Evolutionary conservation across 30 jellyfish, hydroid and myxozoan genomes (phyloP).

Genomic region (Pelagia noctiluca): DNA sequence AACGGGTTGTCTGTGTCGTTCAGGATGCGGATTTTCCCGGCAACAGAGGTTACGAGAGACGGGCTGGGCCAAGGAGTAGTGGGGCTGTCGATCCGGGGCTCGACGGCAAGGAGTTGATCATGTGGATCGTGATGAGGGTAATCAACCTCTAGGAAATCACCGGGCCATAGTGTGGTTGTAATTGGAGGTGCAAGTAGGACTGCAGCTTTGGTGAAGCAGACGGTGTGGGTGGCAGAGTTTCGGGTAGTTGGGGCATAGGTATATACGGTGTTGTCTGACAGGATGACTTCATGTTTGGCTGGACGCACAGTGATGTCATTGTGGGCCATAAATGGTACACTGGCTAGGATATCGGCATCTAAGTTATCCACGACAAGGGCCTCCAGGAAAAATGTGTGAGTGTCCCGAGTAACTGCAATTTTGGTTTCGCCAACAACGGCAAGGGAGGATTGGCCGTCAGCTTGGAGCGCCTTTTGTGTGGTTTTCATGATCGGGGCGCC

Average conservation of each 20-base stretch:
- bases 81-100: too few relatives aligned
- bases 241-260: neutral
- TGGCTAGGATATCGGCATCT: conserved; percentile 13
- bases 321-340: conserved; percentile 22
- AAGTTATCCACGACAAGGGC: conserved; percentile 15
- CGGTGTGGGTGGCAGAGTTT: neutral
- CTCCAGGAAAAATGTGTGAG: neutral
- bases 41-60: neutral
- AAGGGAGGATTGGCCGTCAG: neutral
- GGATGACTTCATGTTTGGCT: neutral
- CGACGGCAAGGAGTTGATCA: neutral
- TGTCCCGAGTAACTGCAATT: neutral
- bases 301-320: conserved; percentile 22
- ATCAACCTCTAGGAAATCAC: neutral
- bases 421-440: conserved; percentile 15
- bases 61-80: conserved; percentile 34
- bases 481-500: neutral
- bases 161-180: neutral
- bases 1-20: too few relatives aligned
- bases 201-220: neutral
- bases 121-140: neutral
- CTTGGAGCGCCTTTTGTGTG: neutral
- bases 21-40: too few relatives aligned
- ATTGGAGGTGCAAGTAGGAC: neutral
- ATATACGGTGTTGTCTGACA: neutral